Conservation (phyloP, 2,888 invertebrate genomes). For the Argyresthia goedartella region DNA sequence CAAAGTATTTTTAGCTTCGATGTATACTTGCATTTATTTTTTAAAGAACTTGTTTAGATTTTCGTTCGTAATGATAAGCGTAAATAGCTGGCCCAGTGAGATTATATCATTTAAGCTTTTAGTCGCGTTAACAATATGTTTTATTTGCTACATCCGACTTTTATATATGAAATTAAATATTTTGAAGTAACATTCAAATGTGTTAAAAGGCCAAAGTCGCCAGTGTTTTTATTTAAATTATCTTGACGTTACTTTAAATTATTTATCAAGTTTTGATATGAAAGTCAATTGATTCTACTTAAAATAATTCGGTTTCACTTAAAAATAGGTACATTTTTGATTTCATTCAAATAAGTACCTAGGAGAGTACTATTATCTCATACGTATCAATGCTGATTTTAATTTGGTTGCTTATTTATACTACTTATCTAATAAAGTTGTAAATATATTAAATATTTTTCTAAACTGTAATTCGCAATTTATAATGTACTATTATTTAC, state of each 20-base stretch:
- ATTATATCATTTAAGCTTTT: conserved; percentile 24
- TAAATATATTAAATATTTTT: conserved; percentile 64
- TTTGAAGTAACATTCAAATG: neutral
- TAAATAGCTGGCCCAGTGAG: conserved; percentile 43
- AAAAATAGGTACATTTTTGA: too few species aligned
- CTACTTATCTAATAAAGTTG: conserved; percentile 33
- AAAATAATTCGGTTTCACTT: too few species aligned
- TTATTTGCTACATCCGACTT: conserved; percentile 2
- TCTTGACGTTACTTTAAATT: conserved; percentile 1
- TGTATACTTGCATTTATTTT: too few species aligned
- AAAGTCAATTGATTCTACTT: neutral
- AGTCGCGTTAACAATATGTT: conserved; percentile 12
- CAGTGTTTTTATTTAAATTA: too few species aligned
- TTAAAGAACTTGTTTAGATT: too few species aligned
- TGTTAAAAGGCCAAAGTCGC: too few species aligned
- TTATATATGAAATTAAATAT: conserved; percentile 1
- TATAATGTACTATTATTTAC: conserved; percentile 37
- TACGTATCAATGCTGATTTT: neutral
- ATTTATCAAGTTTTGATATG: neutral
- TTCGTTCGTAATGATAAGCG: too few species aligned
- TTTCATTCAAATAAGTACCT: too few species aligned
- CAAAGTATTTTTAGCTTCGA: conserved; percentile 6
- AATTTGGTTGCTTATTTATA: conserved; percentile 2
- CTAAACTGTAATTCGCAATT: conserved; percentile 47
- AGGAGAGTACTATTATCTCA: neutral